Percentiles rank a stretch among this genome's conserved stretches.
These are phyloP conservation scores for Microcebus murinus DNA, from an alignment of 2,113 vertebrate species.

Conservation along the genomic window DNA sequence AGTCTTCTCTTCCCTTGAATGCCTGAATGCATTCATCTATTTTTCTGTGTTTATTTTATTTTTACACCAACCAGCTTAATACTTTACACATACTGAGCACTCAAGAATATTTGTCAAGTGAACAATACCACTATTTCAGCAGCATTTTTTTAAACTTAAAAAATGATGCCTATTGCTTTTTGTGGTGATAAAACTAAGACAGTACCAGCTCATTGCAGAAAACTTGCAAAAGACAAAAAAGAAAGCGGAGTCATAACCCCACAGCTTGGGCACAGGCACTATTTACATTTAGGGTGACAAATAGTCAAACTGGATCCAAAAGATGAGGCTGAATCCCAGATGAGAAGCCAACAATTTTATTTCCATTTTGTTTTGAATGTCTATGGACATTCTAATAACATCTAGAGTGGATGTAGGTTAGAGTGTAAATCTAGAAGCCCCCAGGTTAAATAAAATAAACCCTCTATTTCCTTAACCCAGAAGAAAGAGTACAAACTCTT, in stretches of 20 bases:
- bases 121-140: background rate
- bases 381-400: background rate
- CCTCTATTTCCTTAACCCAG: background rate
- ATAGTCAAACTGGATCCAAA: background rate
- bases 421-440: background rate
- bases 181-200: background rate
- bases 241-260: background rate
- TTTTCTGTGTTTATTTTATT: slow-evolving; percentile 1
- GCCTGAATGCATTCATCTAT: background rate
- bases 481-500: background rate
- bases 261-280: background rate
- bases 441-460: background rate
- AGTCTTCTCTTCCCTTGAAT: background rate
- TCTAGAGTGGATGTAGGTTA: background rate
- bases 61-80: background rate
- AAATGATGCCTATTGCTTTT: background rate
- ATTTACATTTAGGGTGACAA: background rate
- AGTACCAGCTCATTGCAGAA: background rate
- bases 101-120: background rate
- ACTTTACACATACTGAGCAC: background rate
- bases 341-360: background rate
- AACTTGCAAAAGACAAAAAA: background rate
- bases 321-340: background rate
- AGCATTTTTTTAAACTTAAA: background rate
- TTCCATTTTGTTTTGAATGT: background rate